Conservation (phyloP, 2,888 invertebrate species). For the Hydriomena furcata region DNA sequence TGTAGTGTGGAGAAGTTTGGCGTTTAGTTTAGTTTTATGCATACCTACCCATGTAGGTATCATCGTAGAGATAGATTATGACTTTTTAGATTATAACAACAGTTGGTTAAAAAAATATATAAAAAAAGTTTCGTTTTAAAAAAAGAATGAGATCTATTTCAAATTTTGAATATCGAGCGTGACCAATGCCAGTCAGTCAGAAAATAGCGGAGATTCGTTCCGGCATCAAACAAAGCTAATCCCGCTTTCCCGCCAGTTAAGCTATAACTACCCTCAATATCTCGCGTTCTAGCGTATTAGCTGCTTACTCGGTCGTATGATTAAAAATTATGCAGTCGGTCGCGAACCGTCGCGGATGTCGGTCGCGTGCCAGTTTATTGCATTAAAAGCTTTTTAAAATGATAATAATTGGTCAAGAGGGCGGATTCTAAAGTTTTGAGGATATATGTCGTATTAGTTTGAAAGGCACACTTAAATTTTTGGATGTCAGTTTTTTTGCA, state of each 20-base stretch:
- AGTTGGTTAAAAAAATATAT: neutral
- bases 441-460: conserved; percentile 21
- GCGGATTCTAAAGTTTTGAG: conserved; percentile 22
- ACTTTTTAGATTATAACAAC: too few species aligned
- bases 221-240: conserved; percentile 53
- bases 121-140: neutral
- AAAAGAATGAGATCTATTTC: neutral
- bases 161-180: conserved; percentile 13
- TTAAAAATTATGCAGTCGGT: conserved; percentile 80
- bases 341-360: conserved; percentile 48
- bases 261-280: conserved; percentile 61
- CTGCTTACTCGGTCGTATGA: conserved; percentile 80
- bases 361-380: conserved; percentile 65
- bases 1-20: too few species aligned
- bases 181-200: conserved; percentile 38
- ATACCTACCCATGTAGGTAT: too few species aligned
- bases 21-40: too few species aligned
- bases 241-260: conserved; percentile 54
- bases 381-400: conserved; percentile 71
- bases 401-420: conserved; percentile 48
- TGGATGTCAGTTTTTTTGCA: too few species aligned
- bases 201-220: conserved; percentile 53
- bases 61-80: too few species aligned
- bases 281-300: conserved; percentile 78
- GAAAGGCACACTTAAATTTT: neutral